Conservation (phyloP, 2,113 vertebrate genomes). For the Mola mola region DNA sequence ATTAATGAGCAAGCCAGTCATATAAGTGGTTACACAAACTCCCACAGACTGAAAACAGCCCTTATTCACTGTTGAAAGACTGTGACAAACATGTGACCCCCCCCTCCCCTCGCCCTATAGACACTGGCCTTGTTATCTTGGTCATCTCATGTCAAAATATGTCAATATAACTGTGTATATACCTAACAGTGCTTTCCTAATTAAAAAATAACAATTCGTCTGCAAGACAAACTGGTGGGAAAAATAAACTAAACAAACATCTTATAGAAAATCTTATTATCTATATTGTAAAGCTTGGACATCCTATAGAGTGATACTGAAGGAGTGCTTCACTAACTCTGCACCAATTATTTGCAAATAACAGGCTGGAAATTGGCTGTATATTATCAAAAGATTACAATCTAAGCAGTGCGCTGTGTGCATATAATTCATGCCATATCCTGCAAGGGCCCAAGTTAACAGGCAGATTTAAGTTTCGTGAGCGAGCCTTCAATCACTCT, state of each 20-base stretch:
- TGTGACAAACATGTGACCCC: conserved; percentile 52
- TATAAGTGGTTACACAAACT: conserved; percentile 64
- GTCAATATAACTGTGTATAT: conserved; percentile 37
- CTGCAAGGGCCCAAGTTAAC: conserved; percentile 56
- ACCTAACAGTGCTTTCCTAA: conserved; percentile 31
- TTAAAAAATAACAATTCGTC: conserved; percentile 45
- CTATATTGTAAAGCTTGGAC: too few relatives aligned
- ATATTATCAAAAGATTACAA: conserved; percentile 71
- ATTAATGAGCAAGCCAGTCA: conserved; percentile 70
- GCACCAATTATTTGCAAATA: conserved; percentile 52
- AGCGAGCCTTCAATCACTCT: conserved; percentile 54
- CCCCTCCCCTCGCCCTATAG: conserved; percentile 33
- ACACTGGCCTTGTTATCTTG: conserved; percentile 28
- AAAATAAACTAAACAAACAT: too few relatives aligned
- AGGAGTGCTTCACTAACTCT: conserved; percentile 22
- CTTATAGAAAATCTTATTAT: too few relatives aligned
- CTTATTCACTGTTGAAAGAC: conserved; percentile 47
- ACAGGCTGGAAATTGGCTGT: conserved; percentile 57
- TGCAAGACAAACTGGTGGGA: too few relatives aligned
- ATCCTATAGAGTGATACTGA: too few relatives aligned
- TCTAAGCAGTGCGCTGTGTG: conserved; percentile 51
- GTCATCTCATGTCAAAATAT: conserved; percentile 51
- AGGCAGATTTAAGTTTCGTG: conserved; percentile 45
- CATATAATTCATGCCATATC: conserved; percentile 62
- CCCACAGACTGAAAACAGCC: conserved; percentile 60